These are phyloP conservation scores for Agriopis marginaria DNA, from an alignment of 2,888 invertebrate species.

Conservation along the genomic window DNA sequence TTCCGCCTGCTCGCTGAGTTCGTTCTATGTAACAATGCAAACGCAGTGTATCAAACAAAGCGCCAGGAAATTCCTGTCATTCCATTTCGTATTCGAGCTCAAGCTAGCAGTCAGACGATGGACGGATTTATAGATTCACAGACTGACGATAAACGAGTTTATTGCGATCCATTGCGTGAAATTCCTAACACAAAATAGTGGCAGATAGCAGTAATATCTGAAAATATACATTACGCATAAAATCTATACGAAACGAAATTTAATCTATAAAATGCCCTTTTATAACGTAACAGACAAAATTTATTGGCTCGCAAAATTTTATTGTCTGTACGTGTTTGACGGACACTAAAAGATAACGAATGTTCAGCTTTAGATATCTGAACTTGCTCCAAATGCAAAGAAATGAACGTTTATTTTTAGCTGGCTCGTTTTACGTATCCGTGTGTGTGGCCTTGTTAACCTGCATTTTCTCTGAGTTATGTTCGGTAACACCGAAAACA, in stretches of 20 bases:
- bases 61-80: conserved; percentile 28
- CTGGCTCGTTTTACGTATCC: conserved; percentile 40
- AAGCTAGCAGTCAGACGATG: conserved; percentile 15
- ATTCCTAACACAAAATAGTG: background rate
- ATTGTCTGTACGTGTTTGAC: conserved; percentile 4
- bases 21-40: conserved; percentile 19
- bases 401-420: conserved; percentile 44
- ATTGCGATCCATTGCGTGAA: conserved; percentile 11
- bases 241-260: background rate
- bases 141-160: conserved; percentile 20
- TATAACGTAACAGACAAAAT: background rate
- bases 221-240: conserved; percentile 7
- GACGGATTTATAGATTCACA: conserved; percentile 18
- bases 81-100: conserved; percentile 15
- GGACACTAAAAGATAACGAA: conserved; percentile 31
- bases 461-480: conserved; percentile 42
- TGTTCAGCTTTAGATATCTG: conserved; percentile 34
- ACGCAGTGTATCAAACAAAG: conserved; percentile 17
- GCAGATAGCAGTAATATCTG: background rate
- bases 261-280: background rate
- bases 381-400: conserved; percentile 50
- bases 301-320: background rate
- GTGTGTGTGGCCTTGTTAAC: conserved; percentile 46
- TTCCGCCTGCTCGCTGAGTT: conserved; percentile 7
- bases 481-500: conserved; percentile 10